A percentile compares a stretch with the other conserved stretches of the same genome.
phyloP scores from a whole-genome alignment of 2,113 vertebrate genomes.

The Scophthalmus maximus region DNA sequence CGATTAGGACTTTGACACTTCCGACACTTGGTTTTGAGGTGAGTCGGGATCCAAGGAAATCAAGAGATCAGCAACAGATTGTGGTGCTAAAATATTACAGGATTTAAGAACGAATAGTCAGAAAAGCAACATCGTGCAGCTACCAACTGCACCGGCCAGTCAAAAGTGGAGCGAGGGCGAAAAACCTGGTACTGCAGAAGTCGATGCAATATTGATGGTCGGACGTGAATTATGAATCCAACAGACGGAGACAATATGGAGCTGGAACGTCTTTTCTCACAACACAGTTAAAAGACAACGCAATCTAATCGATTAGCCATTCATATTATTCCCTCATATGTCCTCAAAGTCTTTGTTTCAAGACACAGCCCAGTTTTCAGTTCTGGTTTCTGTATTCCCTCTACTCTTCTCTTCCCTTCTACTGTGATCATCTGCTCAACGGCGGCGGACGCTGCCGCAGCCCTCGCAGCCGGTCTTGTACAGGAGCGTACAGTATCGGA shows the following conservation, averaged over 20 bases:
- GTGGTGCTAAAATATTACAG: too few species aligned
- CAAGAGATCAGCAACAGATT: too few species aligned
- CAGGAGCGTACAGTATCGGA: conserved; percentile 47
- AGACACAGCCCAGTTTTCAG: conserved; percentile 13
- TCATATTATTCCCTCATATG: background rate
- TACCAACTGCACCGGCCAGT: too few species aligned
- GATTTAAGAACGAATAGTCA: too few species aligned
- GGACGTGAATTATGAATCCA: conserved; percentile 66
- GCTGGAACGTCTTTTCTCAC: background rate
- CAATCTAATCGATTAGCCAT: conserved; percentile 21
- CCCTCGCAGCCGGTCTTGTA: conserved; percentile 38
- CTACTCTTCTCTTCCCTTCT: conserved; percentile 32
- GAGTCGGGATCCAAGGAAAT: too few species aligned
- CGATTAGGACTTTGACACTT: too few species aligned
- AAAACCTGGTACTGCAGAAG: too few species aligned
- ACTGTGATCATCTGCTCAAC: conserved; percentile 52
- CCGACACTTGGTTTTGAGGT: too few species aligned
- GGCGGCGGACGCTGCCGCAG: conserved; percentile 21
- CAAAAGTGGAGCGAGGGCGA: too few species aligned
- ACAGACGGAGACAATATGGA: conserved; percentile 44
- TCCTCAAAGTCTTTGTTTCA: conserved; percentile 15
- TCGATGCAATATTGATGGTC: conserved; percentile 61
- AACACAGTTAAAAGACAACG: background rate
- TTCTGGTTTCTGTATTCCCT: conserved; percentile 23
- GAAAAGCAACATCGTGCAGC: too few species aligned